A percentile compares a stretch with the other conserved stretches of the same genome.
Conservation (phyloP, 1,140 invertebrate species). For the Megalopta genalis region DNA sequence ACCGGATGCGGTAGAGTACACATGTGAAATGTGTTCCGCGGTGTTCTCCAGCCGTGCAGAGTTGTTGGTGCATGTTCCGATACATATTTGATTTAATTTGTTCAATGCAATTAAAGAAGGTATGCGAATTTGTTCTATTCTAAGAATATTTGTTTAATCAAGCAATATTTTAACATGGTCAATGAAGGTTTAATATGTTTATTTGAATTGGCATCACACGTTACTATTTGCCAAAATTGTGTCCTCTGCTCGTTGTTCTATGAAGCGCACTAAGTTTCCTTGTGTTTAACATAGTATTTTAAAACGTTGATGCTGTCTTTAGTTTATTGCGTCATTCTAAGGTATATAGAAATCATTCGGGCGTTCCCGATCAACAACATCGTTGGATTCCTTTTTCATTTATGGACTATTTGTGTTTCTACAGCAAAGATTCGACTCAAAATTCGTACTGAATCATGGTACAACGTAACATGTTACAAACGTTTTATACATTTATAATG, state of each 20-base stretch:
- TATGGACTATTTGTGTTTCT: conserved; percentile 41
- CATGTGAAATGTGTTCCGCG: conserved; percentile 90
- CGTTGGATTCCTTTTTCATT: conserved; percentile 29
- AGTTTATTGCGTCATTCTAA: conserved; percentile 33
- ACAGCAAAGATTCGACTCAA: conserved; percentile 16
- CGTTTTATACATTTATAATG: conserved; percentile 49
- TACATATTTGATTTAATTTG: conserved; percentile 86
- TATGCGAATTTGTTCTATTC: conserved; percentile 65
- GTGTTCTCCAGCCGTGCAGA: conserved; percentile 87
- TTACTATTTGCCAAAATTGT: conserved; percentile 39
- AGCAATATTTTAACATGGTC: conserved; percentile 47
- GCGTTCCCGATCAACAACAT: conserved; percentile 10
- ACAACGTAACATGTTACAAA: conserved; percentile 25
- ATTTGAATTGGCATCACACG: conserved; percentile 34
- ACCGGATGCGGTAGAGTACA: conserved; percentile 81
- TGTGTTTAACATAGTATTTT: conserved; percentile 45
- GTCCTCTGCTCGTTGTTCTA: conserved; percentile 42
- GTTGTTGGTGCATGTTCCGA: conserved; percentile 87
- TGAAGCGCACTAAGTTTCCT: conserved; percentile 38
- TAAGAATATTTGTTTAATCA: conserved; percentile 59
- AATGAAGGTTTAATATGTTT: conserved; percentile 49
- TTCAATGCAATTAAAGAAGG: conserved; percentile 46
- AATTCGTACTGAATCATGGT: conserved; percentile 29
- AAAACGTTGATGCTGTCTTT: conserved; percentile 43
- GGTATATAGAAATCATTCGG: conserved; percentile 14